Percentiles rank a stretch among this genome's conserved stretches.
Conservation (phyloP, 2,888 invertebrate genomes). For the Leptopilina myrica region DNA sequence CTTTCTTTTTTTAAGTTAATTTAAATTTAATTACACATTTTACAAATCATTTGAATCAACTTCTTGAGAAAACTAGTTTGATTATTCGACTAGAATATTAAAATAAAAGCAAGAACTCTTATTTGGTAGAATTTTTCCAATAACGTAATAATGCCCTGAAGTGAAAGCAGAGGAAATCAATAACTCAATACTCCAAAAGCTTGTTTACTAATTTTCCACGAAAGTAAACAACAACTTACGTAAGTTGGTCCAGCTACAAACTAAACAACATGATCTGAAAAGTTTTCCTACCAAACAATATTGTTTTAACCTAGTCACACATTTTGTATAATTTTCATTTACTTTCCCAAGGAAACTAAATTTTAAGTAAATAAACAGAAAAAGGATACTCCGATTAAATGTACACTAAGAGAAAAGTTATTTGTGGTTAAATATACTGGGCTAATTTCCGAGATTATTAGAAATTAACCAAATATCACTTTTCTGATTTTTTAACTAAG, state of each 20-base stretch:
- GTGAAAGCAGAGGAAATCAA: slow-evolving; percentile 8
- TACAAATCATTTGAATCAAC: too few species aligned
- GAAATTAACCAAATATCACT: too few species aligned
- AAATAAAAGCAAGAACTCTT: too few species aligned
- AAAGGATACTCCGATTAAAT: too few species aligned
- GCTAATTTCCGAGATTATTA: too few species aligned
- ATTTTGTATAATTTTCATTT: neutral
- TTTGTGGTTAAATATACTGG: too few species aligned
- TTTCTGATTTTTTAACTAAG: too few species aligned
- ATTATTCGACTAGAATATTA: neutral
- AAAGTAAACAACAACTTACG: neutral
- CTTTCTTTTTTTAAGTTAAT: too few species aligned
- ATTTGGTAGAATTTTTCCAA: neutral
- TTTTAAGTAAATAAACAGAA: too few species aligned
- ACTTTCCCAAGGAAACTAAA: neutral
- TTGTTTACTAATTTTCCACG: slow-evolving; percentile 27
- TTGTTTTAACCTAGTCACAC: neutral
- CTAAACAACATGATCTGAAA: neutral
- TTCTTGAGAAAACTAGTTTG: neutral
- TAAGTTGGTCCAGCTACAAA: neutral
- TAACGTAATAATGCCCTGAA: neutral
- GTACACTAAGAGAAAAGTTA: too few species aligned
- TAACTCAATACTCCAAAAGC: slow-evolving; percentile 21
- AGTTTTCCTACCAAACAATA: neutral
- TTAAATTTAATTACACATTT: too few species aligned